Evolutionary conservation across 1,140 invertebrate species (phyloP).

Genomic region (Homalodisca vitripennis): DNA sequence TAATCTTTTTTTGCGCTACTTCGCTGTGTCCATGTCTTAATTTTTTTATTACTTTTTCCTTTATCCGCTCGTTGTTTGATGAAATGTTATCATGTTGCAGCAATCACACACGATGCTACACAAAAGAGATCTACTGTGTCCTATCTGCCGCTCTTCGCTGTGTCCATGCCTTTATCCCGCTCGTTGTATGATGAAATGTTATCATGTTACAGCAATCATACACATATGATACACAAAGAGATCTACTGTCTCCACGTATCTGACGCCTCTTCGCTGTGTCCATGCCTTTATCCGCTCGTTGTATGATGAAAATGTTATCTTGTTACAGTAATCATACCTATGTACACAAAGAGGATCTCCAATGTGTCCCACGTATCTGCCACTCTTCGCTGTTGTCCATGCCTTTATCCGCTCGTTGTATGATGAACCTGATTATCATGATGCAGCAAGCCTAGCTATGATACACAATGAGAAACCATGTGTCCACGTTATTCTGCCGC

Average conservation of each 20-base stretch:
- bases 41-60: too few relatives aligned
- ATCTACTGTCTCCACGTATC: conserved; percentile 69
- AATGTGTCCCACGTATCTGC: conserved; percentile 68
- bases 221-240: conserved; percentile 73
- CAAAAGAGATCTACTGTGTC: conserved; percentile 66
- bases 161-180: conserved; percentile 67
- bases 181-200: too few relatives aligned
- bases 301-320: too few relatives aligned
- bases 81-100: too few relatives aligned
- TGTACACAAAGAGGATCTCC: conserved; percentile 72
- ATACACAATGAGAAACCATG: conserved; percentile 71
- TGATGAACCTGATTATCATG: too few relatives aligned
- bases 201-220: conserved; percentile 63
- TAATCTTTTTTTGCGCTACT: too few relatives aligned
- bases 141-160: conserved; percentile 69
- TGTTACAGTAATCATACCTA: conserved; percentile 70
- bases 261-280: conserved; percentile 64
- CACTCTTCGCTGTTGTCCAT: conserved; percentile 64
- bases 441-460: conserved; percentile 71
- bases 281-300: conserved; percentile 68
- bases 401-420: conserved; percentile 65
- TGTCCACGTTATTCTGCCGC: conserved; percentile 66
- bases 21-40: too few relatives aligned
- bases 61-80: too few relatives aligned
- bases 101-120: too few relatives aligned